Evolutionary conservation across 2,888 invertebrate genomes (phyloP).

Genomic region (Caenorhabditis auriculariae): DNA sequence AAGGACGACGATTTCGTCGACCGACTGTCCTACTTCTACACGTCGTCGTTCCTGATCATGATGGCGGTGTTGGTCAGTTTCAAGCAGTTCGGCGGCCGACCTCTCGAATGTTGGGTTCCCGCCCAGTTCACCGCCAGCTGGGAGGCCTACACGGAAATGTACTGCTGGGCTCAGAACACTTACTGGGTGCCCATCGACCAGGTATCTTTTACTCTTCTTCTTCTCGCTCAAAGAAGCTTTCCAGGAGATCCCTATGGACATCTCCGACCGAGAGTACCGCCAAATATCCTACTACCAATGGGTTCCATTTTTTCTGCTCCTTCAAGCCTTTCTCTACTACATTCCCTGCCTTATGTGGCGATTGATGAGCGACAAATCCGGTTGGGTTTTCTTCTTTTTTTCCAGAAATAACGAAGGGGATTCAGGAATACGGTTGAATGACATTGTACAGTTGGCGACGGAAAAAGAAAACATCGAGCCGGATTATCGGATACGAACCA

Average conservation of each 20-base stretch:
- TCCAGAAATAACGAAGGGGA: not conserved
- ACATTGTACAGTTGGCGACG: conserved; percentile 63
- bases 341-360: conserved; percentile 68
- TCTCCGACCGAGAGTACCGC: conserved; percentile 64
- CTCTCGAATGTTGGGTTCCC: conserved; percentile 65
- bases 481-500: conserved; percentile 61
- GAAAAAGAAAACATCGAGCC: conserved; percentile 64
- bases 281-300: conserved; percentile 63
- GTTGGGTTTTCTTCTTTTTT: conserved; percentile 37
- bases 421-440: conserved; percentile 60
- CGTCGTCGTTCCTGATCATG: conserved; percentile 63
- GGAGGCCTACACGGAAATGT: conserved; percentile 68
- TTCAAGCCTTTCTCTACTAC: conserved; percentile 66
- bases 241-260: conserved; percentile 61
- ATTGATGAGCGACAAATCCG: conserved; percentile 66
- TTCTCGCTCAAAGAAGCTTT: conserved; percentile 3
- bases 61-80: conserved; percentile 63
- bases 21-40: conserved; percentile 62
- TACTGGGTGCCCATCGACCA: conserved; percentile 66
- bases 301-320: conserved; percentile 50
- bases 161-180: conserved; percentile 69
- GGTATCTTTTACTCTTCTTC: conserved; percentile 17
- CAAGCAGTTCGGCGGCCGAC: conserved; percentile 63
- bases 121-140: conserved; percentile 68
- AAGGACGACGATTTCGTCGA: conserved; percentile 63